phyloP scores from a whole-genome alignment of 2,113 vertebrate species.

The Rana temporaria region DNA sequence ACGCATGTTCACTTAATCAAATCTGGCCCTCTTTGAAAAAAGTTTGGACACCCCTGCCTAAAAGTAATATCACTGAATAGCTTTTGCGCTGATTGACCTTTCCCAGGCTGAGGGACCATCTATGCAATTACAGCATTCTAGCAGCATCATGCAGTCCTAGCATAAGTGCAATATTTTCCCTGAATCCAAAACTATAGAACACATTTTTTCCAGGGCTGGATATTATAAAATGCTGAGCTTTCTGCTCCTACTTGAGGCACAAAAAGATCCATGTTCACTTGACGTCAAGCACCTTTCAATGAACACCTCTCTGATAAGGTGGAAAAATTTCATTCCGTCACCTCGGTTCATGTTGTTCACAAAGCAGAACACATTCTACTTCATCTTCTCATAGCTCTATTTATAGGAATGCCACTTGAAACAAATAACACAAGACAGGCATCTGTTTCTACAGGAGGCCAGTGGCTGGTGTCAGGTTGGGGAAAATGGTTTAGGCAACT shows the following conservation, averaged over 20 bases:
- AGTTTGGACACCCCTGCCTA: too few relatives aligned
- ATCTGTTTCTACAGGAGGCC: slow-evolving; percentile 31
- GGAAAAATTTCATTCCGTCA: slow-evolving; percentile 39
- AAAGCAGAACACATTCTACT: neutral
- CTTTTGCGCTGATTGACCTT: too few relatives aligned
- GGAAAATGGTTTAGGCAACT: slow-evolving; percentile 16
- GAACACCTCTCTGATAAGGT: slow-evolving; percentile 46
- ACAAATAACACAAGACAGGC: slow-evolving; percentile 22
- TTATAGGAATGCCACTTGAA: slow-evolving; percentile 16
- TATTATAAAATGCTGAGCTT: neutral
- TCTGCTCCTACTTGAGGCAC: slow-evolving; percentile 5
- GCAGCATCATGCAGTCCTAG: too few relatives aligned
- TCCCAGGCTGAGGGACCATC: too few relatives aligned
- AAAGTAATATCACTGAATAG: too few relatives aligned
- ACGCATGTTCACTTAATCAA: too few relatives aligned
- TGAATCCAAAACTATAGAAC: neutral
- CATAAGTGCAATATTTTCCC: too few relatives aligned
- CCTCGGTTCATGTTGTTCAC: slow-evolving; percentile 16
- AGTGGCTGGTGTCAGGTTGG: slow-evolving; percentile 30
- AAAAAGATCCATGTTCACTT: slow-evolving; percentile 5
- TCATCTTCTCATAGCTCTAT: slow-evolving; percentile 50
- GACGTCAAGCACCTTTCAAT: slow-evolving; percentile 50
- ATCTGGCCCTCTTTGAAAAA: too few relatives aligned
- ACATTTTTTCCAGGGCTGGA: neutral
- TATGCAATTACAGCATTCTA: too few relatives aligned